A percentile compares a stretch with the other conserved stretches of the same genome.
These are phyloP conservation scores for Spisula solida DNA, from an alignment of 2,888 invertebrate species.

Conservation along the genomic window DNA sequence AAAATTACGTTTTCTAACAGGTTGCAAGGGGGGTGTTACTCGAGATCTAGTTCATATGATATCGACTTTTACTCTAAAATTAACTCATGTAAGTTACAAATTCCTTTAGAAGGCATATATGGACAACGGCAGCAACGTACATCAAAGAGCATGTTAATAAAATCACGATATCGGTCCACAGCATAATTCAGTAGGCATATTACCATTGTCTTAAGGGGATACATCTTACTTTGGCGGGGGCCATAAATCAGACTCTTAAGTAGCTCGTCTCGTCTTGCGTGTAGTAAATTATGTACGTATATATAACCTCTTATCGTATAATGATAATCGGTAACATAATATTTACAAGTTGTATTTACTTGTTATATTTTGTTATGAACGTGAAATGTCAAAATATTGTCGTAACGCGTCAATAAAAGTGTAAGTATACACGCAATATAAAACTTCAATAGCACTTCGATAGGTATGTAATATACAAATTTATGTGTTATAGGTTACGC, in stretches of 20 bases:
- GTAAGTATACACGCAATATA: background rate
- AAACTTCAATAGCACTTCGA: background rate
- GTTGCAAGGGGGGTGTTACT: no score
- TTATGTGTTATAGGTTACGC: background rate
- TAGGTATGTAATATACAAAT: background rate
- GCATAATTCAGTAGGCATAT: no score
- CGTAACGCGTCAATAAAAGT: constrained; percentile 9
- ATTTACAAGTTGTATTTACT: background rate
- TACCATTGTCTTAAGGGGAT: background rate
- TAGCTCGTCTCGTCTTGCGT: background rate
- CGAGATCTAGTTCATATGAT: no score
- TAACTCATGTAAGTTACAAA: no score
- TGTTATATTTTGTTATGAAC: background rate
- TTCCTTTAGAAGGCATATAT: no score
- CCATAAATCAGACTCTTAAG: background rate
- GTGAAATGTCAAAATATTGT: background rate
- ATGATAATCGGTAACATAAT: constrained; percentile 3
- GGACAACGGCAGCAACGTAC: no score
- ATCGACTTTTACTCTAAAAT: no score
- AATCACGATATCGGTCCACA: no score
- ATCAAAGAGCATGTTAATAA: no score
- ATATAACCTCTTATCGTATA: background rate
- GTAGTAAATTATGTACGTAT: background rate
- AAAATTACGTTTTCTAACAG: no score
- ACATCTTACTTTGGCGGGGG: background rate